Conservation (phyloP, 2,113 vertebrate species). For the Tauraco erythrolophus region DNA sequence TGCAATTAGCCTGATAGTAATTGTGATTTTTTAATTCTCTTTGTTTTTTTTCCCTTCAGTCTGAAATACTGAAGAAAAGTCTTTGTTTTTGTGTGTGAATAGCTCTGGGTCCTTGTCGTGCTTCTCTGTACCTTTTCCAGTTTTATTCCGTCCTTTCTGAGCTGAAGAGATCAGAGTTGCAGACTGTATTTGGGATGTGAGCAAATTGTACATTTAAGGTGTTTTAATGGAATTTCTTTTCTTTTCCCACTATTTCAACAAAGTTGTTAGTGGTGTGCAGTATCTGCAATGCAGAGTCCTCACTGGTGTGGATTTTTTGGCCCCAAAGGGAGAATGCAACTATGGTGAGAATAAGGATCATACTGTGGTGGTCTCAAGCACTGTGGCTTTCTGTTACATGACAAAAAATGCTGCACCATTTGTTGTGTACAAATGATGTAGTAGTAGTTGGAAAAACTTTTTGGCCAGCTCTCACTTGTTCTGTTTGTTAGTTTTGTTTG, state of each 20-base stretch:
- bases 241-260: not conserved
- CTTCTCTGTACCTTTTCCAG: not conserved
- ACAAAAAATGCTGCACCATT: not conserved
- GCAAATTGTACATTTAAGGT: not conserved
- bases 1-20: not conserved
- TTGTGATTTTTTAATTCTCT: not conserved
- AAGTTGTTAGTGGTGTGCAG: too few species aligned
- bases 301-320: not conserved
- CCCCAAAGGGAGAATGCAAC: not conserved
- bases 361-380: not conserved
- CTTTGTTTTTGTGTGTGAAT: not conserved
- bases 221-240: not conserved
- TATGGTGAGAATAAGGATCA: not conserved
- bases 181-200: not conserved
- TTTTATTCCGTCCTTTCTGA: not conserved
- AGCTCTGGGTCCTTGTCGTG: not conserved
- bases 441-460: slow-evolving; percentile 32
- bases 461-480: slow-evolving; percentile 36
- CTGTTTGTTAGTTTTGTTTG: slow-evolving; percentile 64
- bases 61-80: not conserved
- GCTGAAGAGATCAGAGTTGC: not conserved
- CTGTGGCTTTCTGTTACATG: not conserved
- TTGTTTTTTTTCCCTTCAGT: not conserved
- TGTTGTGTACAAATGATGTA: not conserved
- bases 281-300: not conserved